phyloP scores from a whole-genome alignment of 2,888 invertebrate species.

The Heteropelma amictum region DNA sequence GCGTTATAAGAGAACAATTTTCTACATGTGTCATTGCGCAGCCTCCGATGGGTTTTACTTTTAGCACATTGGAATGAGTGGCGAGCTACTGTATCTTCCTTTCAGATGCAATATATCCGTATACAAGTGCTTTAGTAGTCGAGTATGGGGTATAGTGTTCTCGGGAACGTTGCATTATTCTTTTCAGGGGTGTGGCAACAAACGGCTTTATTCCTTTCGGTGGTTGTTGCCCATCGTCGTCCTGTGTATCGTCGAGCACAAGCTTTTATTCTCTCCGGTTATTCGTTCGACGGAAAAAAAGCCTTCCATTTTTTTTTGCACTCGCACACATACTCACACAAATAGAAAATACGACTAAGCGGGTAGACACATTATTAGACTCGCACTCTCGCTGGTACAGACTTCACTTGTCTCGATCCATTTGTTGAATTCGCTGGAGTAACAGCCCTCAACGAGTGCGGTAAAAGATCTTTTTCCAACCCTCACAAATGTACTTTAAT shows the following conservation, averaged over 20 bases:
- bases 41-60: slow-evolving; percentile 24
- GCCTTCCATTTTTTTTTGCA: slow-evolving; percentile 19
- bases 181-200: slow-evolving; percentile 40
- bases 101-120: not conserved
- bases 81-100: slow-evolving; percentile 1
- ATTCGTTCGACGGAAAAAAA: slow-evolving; percentile 25
- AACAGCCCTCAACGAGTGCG: slow-evolving; percentile 31
- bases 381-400: slow-evolving; percentile 22
- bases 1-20: slow-evolving; percentile 8
- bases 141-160: slow-evolving; percentile 9
- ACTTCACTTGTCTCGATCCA: slow-evolving; percentile 50
- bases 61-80: slow-evolving; percentile 2
- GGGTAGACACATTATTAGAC: slow-evolving; percentile 30
- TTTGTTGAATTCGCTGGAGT: slow-evolving; percentile 32
- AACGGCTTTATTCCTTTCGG: slow-evolving; percentile 35
- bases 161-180: slow-evolving; percentile 48
- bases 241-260: slow-evolving; percentile 10
- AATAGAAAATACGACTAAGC: not conserved
- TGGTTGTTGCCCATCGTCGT: slow-evolving; percentile 30
- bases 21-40: slow-evolving; percentile 2
- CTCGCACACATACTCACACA: not conserved
- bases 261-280: slow-evolving; percentile 46
- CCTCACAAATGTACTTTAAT: slow-evolving; percentile 42
- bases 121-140: slow-evolving; percentile 13
- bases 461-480: slow-evolving; percentile 44